Evolutionary conservation across 2,113 vertebrate genomes (phyloP), one percentile per base, ranked within the genome.

Genomic region (Lutjanus erythropterus): DNA sequence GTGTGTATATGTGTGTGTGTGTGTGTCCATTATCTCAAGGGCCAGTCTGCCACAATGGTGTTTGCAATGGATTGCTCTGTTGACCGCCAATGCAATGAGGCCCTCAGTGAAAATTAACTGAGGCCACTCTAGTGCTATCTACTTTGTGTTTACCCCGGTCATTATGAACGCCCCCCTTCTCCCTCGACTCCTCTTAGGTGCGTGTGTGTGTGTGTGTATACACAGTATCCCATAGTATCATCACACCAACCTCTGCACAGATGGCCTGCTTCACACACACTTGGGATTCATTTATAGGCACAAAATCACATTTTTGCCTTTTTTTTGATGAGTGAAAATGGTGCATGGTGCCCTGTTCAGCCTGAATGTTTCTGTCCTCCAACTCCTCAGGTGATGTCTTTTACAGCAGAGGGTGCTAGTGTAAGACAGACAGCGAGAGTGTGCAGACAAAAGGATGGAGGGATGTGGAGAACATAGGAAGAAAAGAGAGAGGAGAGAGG

Each of bases 31-130:
- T 88, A 91, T 90, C 78, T 92, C 52, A 74, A 91, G 84, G 47
- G 81, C 74, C 67, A 60, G 27, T 58, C 50, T 56, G 55, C 71
- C 76, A 44, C 44, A 27, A 1, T 29, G 10, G 29, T 89, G 83
- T 91, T 91, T 84, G 78, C 80, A 19, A 52, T 87, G 73, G 60
- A 87, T 87, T 31, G 80, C 81, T 67, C 83, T 53, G 69, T 80
- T 86, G 90, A 75, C 53, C 75, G 29, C 86, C 76, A 78, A 88
- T 79, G 77, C 85, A 85, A 89, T 83, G 86, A 91, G 89, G 71
- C 64, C 83, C 87, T 91, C 50, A 27, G 80, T 90, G 84, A 89
- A 86, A 91, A 92, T 90, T 4, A 93, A 87, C 85, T 59, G 64
- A 68, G 52, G 37, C 75, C 80, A 84, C 84, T 90, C 74, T 52